These are phyloP conservation scores for Zaprionus vittiger DNA, from an alignment of 1,140 invertebrate genomes.

Conservation along the genomic window DNA sequence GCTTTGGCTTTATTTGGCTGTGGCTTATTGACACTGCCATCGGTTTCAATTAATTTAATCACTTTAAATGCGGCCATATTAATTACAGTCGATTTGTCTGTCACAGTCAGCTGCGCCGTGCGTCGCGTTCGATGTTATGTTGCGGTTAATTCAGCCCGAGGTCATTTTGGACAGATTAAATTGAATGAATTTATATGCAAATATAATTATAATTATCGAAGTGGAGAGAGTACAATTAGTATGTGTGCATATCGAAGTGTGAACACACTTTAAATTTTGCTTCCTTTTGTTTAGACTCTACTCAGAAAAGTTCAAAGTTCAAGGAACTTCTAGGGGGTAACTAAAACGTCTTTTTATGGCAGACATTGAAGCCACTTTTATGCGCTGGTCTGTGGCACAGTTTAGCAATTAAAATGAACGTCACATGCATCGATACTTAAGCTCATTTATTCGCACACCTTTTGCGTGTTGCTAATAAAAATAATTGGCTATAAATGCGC, in stretches of 20 bases:
- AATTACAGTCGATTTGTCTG: conserved; percentile 55
- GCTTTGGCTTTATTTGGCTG: conserved; percentile 17
- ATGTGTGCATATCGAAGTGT: too few species aligned
- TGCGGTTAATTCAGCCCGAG: not conserved
- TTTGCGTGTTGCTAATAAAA: conserved; percentile 62
- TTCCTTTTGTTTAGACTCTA: too few species aligned
- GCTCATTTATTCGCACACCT: conserved; percentile 75
- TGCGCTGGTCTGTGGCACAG: not conserved
- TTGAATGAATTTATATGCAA: not conserved
- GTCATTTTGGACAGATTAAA: conserved; percentile 10
- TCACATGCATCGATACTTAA: conserved; percentile 52
- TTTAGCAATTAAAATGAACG: conserved; percentile 34
- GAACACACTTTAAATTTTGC: too few species aligned
- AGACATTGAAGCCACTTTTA: not conserved
- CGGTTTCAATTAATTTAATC: conserved; percentile 55
- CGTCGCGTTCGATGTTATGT: not conserved
- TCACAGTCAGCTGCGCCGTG: conserved; percentile 15
- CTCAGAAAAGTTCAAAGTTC: not conserved
- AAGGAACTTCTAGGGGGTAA: not conserved
- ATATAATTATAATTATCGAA: conserved; percentile 6
- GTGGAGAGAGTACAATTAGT: not conserved
- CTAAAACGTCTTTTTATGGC: not conserved
- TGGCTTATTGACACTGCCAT: not conserved
- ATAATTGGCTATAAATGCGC: conserved; percentile 80
- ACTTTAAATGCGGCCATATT: conserved; percentile 49